Base-by-base conservation (phyloP, 2,113 vertebrate genomes). In the Phyllopteryx taeniolatus region DNA sequence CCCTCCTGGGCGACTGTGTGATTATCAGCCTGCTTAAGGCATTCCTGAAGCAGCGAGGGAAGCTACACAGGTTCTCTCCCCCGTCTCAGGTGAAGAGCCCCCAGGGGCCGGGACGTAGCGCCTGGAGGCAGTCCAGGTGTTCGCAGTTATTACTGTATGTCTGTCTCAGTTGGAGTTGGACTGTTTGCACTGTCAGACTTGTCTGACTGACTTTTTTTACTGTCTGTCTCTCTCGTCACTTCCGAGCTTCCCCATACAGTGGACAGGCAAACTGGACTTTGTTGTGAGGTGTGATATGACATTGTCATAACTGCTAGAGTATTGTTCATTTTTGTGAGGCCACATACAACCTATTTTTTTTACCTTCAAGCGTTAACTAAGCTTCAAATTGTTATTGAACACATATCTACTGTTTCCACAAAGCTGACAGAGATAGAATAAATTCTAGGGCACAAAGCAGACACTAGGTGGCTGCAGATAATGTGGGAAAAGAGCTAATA, bases 381-480 rank as follows among this genome's bases (percentile, higher is more conserved):
- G 66, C 49, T 68, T 79, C 19, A 72, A 61, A 72, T 13, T 56
- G 56, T 61, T 4, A 71, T 11, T 53, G 5, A 78, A 67, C 8
- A 17, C 39, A 13, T 0, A 17, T 11, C 51, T 39, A 46, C 51
- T 79, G 56, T 56, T 70, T 68, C 33, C 56, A 60, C 2, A 72
- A 75, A 80, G 69, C 75, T 78, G 46, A 67, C 66, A 75, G 60
- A 80, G 65, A 70, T 60, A 77, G 80, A 46, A 77, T 76, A 77
- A 87, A 88, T 89, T 91, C 90, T 83, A 90, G 85, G 87, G 86
- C 92, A 84, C 89, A 86, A 87, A 92, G 85, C 90, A 87, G 85
- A 93, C 92, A 93, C 93, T 93, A 93, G 93, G 92, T 93, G 93
- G 93, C 93, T 94, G 92, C 91, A 93, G 92, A 93, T 91, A 94